phyloP scores from a whole-genome alignment of 2,888 invertebrate genomes.

The Anoplius nigerrimus region DNA sequence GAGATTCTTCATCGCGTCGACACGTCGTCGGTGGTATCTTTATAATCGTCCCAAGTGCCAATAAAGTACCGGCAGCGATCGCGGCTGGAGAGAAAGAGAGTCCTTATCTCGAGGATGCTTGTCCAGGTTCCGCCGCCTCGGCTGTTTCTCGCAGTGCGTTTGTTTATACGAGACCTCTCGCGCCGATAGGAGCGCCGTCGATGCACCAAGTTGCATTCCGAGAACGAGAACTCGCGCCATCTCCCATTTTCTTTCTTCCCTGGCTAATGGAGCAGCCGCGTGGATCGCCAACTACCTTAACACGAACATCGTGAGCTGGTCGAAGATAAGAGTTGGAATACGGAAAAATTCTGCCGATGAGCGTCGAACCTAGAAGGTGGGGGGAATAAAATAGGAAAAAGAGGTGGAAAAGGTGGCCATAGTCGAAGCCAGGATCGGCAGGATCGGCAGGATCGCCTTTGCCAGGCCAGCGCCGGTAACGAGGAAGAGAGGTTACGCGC shows the following conservation, averaged over 20 bases:
- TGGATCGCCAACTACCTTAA: slow-evolving; percentile 26
- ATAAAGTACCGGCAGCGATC: too few species aligned
- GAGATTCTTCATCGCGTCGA: too few species aligned
- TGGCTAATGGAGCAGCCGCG: slow-evolving; percentile 38
- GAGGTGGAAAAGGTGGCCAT: background rate
- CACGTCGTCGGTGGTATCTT: too few species aligned
- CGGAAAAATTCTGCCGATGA: background rate
- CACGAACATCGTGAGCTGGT: slow-evolving; percentile 32
- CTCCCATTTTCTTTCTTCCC: slow-evolving; percentile 27
- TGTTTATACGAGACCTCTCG: too few species aligned
- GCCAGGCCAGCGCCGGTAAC: slow-evolving; percentile 36
- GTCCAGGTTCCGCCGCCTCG: too few species aligned
- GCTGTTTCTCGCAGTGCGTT: too few species aligned
- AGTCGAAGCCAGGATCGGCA: slow-evolving; percentile 8
- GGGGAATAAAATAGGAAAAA: background rate
- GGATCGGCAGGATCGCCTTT: slow-evolving; percentile 8
- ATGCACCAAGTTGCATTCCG: slow-evolving; percentile 15
- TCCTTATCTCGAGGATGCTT: too few species aligned
- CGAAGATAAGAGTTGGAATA: slow-evolving; percentile 22
- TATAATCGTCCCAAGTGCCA: too few species aligned
- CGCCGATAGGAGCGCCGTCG: too few species aligned
- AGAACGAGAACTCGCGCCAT: slow-evolving; percentile 30
- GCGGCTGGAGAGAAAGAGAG: too few species aligned
- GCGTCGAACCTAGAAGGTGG: too few species aligned
- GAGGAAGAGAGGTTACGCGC: slow-evolving; percentile 36